Evolutionary conservation across 2,113 vertebrate species (phyloP), one percentile per base, ranked within the genome.

Genomic region (Podilymbus podiceps): DNA sequence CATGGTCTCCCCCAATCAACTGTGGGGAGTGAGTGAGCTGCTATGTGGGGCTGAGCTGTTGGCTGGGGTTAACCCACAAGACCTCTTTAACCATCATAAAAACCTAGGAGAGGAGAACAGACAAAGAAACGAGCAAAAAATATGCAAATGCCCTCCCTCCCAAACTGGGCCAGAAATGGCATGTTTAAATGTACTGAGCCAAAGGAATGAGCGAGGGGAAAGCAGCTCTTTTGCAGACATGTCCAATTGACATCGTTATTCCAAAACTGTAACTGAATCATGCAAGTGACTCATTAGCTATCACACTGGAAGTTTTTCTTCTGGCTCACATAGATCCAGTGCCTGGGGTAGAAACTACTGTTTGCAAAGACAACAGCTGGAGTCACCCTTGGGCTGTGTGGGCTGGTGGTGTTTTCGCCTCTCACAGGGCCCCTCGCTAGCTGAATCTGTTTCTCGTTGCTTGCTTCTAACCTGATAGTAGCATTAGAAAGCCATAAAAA

Each of bases 351-450:
- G 35, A 79, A 94, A 90, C 59, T 13, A 11, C 0, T 0, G 12
- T 38, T 44, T 88, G 38, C n/a, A 66, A 72, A 92, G 67, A 22
- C 0, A 0, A 47, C n/a, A 58, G 25, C 47, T 84, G 60, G 53
- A 68, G 38, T 74, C 31, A 84, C 38, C 68, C 50, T 60, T 85
- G 79, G 55, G 50, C 49, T 52, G 47, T 79, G 72, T 1, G 2
- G 46, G 46, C 33, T 76, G 75, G 40, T 66, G 63, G 62, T 64
- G 23, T 17, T n/a, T 27, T 87, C 1, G 5, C 15, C n/a, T 66
- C 35, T 69, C 19, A 24, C 0, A 1, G 11, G 24, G 9, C 30
- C 30, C 20, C 10, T 17, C 0, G 2, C 40, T 63, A 13, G 22
- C 27, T 74, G 72, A 62, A 55, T 76, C n/a, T 46, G 7, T 42